Evolutionary conservation across 2,797 vertebrate genomes (phyloP).

Genomic region (Knipowitschia caucasica): DNA sequence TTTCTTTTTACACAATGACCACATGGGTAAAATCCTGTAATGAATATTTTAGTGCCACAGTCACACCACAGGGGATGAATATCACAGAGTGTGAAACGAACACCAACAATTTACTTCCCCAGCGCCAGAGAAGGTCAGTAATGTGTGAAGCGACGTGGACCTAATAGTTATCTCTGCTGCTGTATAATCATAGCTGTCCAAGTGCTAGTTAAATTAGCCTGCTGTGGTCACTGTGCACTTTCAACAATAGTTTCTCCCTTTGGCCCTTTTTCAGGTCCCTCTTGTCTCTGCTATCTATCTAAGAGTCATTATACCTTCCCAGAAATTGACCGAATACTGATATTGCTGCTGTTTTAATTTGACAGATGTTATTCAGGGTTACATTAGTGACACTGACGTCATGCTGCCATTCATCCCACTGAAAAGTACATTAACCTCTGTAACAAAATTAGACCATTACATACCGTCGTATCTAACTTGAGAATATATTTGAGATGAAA

Average conservation of each 20-base stretch:
- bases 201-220: constrained; percentile 4
- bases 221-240: neutral
- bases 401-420: too few species aligned
- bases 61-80: constrained; percentile 32
- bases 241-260: neutral
- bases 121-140: constrained; percentile 5
- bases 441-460: too few species aligned
- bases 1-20: constrained; percentile 17
- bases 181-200: neutral
- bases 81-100: constrained; percentile 44
- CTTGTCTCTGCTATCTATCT: too few species aligned
- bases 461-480: too few species aligned
- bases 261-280: too few species aligned
- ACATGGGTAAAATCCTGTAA: constrained; percentile 28
- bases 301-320: too few species aligned
- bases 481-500: too few species aligned
- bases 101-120: constrained; percentile 24
- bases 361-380: too few species aligned
- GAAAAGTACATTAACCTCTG: too few species aligned
- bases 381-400: too few species aligned
- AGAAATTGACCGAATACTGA: too few species aligned
- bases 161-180: neutral
- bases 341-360: too few species aligned
- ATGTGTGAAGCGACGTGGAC: constrained; percentile 2
- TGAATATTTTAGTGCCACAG: constrained; percentile 56